Base-by-base conservation (phyloP, 2,797 vertebrate genomes). In the Leptatherina wallacei region DNA sequence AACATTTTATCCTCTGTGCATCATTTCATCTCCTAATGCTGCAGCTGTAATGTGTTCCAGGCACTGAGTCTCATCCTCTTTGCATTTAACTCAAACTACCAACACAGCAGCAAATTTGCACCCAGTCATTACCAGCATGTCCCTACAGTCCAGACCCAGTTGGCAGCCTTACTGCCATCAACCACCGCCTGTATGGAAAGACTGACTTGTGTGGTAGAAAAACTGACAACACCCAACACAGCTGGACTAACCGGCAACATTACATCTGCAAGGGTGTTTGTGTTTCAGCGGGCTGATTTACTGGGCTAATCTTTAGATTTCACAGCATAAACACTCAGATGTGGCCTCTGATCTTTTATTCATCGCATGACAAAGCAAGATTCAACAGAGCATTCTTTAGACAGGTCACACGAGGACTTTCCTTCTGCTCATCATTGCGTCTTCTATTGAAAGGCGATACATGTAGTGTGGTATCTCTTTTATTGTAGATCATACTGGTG, bases 51-150 rank as follows among this genome's bases (percentile, higher is more conserved):
- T 14, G 51, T 4, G 29, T 9, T 47, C 4, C 0, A 18, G 22
- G 7, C 2, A 27, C 24, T 27, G 24, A 47, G 14, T 35, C 6
- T 2, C 30, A 59, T 80, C 7, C 32, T 44, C 40, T 52, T 24
- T 65, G 47, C 35, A 24, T 47, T 4, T 10, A 55, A 70, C 24
- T 69, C 11, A 47, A 67, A 60, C 55, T 33, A 9, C 27, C 60
- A 67, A 76, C 42, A 69, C 29, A 16, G 58, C 1, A 57, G 61
- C 35, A 73, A 55, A 65, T 30, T 38, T 70, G 54, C 58, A 78
- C 47, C 77, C 82, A 16, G 77, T 77, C 73, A 81, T 85, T 77
- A 85, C 33, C 35, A 71, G 79, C 20, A 64, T 42, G 36, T 60
- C 54, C 30, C 36, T 38, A 38, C 47, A 65, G 62, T 69, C 2